Percentiles rank a stretch among this genome's conserved stretches.
Conservation (phyloP, 2,888 invertebrate species). For the Polydrusus cervinus region DNA sequence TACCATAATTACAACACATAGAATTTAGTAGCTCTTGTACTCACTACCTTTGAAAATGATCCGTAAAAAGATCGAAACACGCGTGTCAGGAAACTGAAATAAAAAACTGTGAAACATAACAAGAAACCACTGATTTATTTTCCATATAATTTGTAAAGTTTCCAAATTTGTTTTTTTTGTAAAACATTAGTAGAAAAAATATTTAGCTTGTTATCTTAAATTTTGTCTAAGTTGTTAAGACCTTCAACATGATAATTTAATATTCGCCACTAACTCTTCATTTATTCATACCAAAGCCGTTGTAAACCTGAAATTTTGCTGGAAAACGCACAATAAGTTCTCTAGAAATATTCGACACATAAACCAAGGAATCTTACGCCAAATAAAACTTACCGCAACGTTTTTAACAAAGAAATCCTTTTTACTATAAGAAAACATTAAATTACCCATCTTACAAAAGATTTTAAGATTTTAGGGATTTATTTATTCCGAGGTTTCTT, state of each 20-base stretch:
- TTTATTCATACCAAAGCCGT: constrained; percentile 20
- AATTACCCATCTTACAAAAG: constrained; percentile 53
- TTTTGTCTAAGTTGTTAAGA: not conserved
- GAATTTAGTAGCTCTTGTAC: too few relatives aligned
- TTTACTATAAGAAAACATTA: constrained; percentile 51
- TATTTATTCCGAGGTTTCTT: constrained; percentile 51
- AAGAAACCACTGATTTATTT: too few relatives aligned
- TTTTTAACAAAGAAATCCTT: constrained; percentile 46
- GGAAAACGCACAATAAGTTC: constrained; percentile 35
- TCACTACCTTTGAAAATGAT: too few relatives aligned
- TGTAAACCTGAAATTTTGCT: constrained; percentile 33
- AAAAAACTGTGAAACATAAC: too few relatives aligned
- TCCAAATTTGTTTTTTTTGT: too few relatives aligned
- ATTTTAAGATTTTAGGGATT: constrained; percentile 46
- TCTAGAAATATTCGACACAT: constrained; percentile 45
- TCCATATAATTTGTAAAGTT: too few relatives aligned
- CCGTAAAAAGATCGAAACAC: too few relatives aligned
- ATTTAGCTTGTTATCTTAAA: too few relatives aligned
- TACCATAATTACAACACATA: too few relatives aligned
- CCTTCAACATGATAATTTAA: not conserved
- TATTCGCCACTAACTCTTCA: not conserved
- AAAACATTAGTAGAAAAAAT: too few relatives aligned
- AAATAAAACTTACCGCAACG: constrained; percentile 50
- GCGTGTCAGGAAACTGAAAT: too few relatives aligned
- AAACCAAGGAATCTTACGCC: constrained; percentile 49